These are phyloP conservation scores for Bursaphelenchus mucronatus DNA, from an alignment of 1,140 invertebrate species.

Conservation along the genomic window DNA sequence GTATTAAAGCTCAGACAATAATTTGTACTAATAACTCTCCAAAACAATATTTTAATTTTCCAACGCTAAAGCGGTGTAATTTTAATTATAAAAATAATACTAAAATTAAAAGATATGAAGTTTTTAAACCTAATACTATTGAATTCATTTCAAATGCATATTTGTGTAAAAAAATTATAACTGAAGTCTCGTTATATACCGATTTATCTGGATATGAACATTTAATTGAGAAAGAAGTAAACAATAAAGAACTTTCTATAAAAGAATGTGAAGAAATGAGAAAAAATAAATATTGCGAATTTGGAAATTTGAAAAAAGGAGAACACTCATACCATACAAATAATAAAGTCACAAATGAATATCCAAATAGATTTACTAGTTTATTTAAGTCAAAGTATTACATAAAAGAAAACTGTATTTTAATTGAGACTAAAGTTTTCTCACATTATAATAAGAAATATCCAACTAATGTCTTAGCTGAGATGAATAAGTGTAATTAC, in stretches of 20 bases:
- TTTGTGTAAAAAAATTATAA: conserved; percentile 34
- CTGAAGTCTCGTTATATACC: conserved; percentile 35
- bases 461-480: too few relatives aligned
- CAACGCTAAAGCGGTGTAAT: conserved; percentile 35
- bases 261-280: conserved; percentile 29
- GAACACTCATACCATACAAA: too few relatives aligned
- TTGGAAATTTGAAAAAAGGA: too few relatives aligned
- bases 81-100: conserved; percentile 34
- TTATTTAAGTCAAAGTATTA: conserved; percentile 30
- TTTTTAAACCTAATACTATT: too few relatives aligned
- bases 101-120: conserved; percentile 33
- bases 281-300: conserved; percentile 25
- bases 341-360: conserved; percentile 28
- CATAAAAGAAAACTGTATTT: too few relatives aligned
- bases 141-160: too few relatives aligned
- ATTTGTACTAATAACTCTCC: conserved; percentile 36
- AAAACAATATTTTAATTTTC: conserved; percentile 33
- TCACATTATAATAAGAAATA: too few relatives aligned
- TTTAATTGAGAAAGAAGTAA: conserved; percentile 34
- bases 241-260: conserved; percentile 34
- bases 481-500: too few relatives aligned
- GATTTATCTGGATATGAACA: conserved; percentile 40
- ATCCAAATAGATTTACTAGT: conserved; percentile 36
- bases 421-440: too few relatives aligned
- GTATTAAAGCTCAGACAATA: conserved; percentile 16